phyloP scores from a whole-genome alignment of 2,113 vertebrate species.

The Thunnus maccoyii region DNA sequence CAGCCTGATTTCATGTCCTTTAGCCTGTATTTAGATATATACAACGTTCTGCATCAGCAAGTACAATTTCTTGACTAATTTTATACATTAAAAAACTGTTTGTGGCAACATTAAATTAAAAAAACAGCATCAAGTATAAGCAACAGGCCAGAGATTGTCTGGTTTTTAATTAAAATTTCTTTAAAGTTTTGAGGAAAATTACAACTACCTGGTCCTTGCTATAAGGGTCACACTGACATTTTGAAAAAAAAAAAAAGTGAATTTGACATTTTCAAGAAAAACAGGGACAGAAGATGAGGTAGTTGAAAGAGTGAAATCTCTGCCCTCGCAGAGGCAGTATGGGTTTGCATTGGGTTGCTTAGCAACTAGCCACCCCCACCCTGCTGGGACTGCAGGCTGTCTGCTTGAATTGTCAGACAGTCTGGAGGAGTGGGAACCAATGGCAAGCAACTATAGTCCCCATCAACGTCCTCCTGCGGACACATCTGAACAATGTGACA shows the following conservation, averaged over 20 bases:
- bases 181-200: background rate
- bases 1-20: background rate
- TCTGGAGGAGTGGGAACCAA: slow-evolving; percentile 63
- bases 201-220: background rate
- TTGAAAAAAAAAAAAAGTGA: background rate
- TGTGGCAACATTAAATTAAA: background rate
- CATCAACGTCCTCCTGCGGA: slow-evolving; percentile 29
- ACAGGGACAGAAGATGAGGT: slow-evolving; percentile 17
- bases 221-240: background rate
- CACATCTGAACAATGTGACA: slow-evolving; percentile 29
- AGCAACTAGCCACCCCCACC: slow-evolving; percentile 74
- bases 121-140: background rate
- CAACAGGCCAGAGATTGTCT: background rate
- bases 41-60: slow-evolving; percentile 5
- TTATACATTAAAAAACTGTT: slow-evolving; percentile 12
- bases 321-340: slow-evolving; percentile 48
- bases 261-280: slow-evolving; percentile 42
- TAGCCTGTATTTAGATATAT: background rate
- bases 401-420: slow-evolving; percentile 71
- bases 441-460: slow-evolving; percentile 36
- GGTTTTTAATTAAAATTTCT: background rate
- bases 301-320: slow-evolving; percentile 50
- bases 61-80: background rate
- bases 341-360: slow-evolving; percentile 71
- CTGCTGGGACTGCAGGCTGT: slow-evolving; percentile 64